Conservation (phyloP, 1,140 invertebrate genomes). For the Drosophila orena region DNA sequence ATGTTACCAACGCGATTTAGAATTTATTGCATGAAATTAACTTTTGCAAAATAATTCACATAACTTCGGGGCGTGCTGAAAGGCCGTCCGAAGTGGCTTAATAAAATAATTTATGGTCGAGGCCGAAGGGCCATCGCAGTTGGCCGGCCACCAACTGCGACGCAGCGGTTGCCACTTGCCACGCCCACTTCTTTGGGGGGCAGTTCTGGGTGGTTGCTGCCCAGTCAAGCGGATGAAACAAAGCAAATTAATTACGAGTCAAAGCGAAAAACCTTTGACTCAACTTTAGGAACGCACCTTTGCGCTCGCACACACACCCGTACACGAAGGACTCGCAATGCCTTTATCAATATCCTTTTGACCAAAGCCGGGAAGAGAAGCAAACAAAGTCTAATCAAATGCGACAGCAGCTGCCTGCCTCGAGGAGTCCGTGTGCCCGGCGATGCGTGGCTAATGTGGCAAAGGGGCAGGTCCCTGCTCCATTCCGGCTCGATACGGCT, state of each 20-base stretch:
- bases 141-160: slow-evolving; percentile 28
- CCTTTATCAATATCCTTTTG: slow-evolving; percentile 81
- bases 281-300: slow-evolving; percentile 63
- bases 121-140: slow-evolving; percentile 66
- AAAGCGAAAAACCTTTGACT: slow-evolving; percentile 77
- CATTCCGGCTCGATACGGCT: slow-evolving; percentile 12
- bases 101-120: slow-evolving; percentile 79
- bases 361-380: slow-evolving; percentile 29
- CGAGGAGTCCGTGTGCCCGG: slow-evolving; percentile 22
- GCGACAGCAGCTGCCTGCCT: slow-evolving; percentile 58
- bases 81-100: slow-evolving; percentile 74
- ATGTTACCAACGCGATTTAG: slow-evolving; percentile 75
- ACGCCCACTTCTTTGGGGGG: not conserved
- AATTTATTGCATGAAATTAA: slow-evolving; percentile 83
- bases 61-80: slow-evolving; percentile 72
- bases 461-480: slow-evolving; percentile 58
- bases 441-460: slow-evolving; percentile 77
- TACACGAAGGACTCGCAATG: slow-evolving; percentile 24
- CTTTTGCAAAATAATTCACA: slow-evolving; percentile 82
- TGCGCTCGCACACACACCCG: slow-evolving; percentile 19
- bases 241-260: slow-evolving; percentile 84
- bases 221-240: slow-evolving; percentile 75
- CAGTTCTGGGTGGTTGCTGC: not conserved
- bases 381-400: slow-evolving; percentile 75
- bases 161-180: slow-evolving; percentile 11